Evolutionary conservation across 2,888 invertebrate species (phyloP), one percentile per base, ranked within the genome.

Genomic region (Caenorhabditis zanzibari): DNA sequence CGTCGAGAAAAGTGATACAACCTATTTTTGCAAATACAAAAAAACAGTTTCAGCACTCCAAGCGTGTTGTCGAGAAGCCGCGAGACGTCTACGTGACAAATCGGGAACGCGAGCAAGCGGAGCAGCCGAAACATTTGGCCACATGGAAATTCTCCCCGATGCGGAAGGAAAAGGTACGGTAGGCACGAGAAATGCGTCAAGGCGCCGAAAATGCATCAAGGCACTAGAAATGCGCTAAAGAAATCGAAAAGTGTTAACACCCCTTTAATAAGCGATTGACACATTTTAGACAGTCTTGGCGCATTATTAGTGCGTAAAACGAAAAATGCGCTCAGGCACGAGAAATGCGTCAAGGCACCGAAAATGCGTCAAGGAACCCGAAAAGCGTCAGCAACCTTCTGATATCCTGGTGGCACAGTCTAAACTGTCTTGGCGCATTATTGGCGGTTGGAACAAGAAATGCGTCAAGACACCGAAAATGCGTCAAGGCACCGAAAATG

Each of bases 71-170:
- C 14, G 47, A 47, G 7, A 69, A 32, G 26, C 32, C 44, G 0
- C n/a, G 24, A 14, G 71, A 54, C 16, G 49, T 19, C 6, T 77
- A 35, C 54, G 75, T 75, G 35, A 71, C 63, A 6, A 71, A 69
- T 19, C 38, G 41, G 28, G 77, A 77, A 14, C 69, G 77, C 19
- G 63, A 59, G 24, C 52, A 24, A 22, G 71, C 77, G 14, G 28
- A 38, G 24, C 71, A 12, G 10, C 77, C 77, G n/a, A 71, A 44
- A 16, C 14, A 22, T 5, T 16, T 63, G 19, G 41, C 69, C 19
- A 19, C 77, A 24, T 77, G 77, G 77, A 71, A 59, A 4, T 77
- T 41, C 24, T 35, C 52, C 14, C 58, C 58, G 38, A 9, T 38
- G 7, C 32, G 49, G 44, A 81, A 69, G 38, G 38, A 38, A 12